Conservation (phyloP, 2,888 invertebrate genomes). For the Rotaria sp. region DNA sequence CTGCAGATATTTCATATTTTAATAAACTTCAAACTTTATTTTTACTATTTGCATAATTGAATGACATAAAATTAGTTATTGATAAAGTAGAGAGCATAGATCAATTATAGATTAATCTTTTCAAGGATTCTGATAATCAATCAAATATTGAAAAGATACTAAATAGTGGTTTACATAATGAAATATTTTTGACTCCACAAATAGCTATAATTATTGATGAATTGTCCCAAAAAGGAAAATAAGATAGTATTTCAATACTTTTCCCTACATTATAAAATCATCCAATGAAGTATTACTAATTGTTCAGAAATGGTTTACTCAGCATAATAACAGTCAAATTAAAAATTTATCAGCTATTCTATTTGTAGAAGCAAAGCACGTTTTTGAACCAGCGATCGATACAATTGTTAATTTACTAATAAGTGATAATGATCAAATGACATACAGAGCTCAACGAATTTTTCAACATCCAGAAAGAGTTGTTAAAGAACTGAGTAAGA, state of each 20-base stretch:
- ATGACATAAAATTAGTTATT: neutral
- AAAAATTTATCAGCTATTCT: neutral
- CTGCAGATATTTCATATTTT: no score
- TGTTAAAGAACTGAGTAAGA: neutral
- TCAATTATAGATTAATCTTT: neutral
- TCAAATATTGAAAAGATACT: neutral
- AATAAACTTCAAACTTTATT: neutral
- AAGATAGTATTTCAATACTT: neutral
- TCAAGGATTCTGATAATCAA: neutral
- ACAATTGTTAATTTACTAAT: neutral
- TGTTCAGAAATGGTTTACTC: neutral
- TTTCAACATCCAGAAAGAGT: neutral
- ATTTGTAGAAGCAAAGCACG: neutral
- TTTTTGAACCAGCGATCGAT: neutral
- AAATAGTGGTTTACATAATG: neutral
- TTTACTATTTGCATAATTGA: neutral
- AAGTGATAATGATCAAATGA: neutral
- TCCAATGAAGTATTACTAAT: neutral
- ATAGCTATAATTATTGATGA: neutral
- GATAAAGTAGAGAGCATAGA: neutral
- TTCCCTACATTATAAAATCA: neutral
- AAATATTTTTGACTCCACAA: neutral
- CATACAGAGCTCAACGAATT: neutral
- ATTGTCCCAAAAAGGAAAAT: neutral
- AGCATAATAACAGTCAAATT: neutral